Conservation (phyloP, 1,140 invertebrate genomes). For the Scaptomyza hsui region DNA sequence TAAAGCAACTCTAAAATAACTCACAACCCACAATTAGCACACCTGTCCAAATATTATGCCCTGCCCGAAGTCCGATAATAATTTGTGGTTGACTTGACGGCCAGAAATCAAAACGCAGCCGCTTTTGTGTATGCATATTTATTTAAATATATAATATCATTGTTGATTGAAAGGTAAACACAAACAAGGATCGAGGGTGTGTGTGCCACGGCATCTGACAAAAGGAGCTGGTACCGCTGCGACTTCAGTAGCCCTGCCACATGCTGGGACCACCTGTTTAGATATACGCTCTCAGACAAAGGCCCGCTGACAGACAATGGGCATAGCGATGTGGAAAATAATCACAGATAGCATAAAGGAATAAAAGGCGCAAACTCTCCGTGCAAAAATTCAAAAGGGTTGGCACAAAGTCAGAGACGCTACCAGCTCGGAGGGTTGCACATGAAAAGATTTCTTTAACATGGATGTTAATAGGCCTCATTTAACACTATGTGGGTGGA, state of each 20-base stretch:
- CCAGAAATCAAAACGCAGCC: constrained; percentile 44
- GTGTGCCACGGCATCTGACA: constrained; percentile 20
- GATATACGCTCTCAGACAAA: constrained; percentile 71
- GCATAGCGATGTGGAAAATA: constrained; percentile 80
- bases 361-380: constrained; percentile 53
- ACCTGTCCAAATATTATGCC: constrained; percentile 42
- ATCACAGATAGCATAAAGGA: constrained; percentile 79
- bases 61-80: constrained; percentile 29
- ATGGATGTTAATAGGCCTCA: constrained; percentile 76
- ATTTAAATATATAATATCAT: constrained; percentile 63
- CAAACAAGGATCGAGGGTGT: constrained; percentile 10
- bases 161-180: constrained; percentile 79
- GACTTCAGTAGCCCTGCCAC: constrained; percentile 52
- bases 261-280: constrained; percentile 81
- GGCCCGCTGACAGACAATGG: constrained; percentile 62
- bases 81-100: constrained; percentile 70
- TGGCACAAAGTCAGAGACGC: constrained; percentile 26
- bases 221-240: constrained; percentile 34
- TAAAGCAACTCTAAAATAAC: not conserved
- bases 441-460: constrained; percentile 65
- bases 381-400: constrained; percentile 33
- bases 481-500: constrained; percentile 53
- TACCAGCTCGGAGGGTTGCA: constrained; percentile 27
- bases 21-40: constrained; percentile 37
- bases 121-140: constrained; percentile 29